Evolutionary conservation across 1,140 invertebrate genomes (phyloP).

Genomic region (Drosophila teissieri): DNA sequence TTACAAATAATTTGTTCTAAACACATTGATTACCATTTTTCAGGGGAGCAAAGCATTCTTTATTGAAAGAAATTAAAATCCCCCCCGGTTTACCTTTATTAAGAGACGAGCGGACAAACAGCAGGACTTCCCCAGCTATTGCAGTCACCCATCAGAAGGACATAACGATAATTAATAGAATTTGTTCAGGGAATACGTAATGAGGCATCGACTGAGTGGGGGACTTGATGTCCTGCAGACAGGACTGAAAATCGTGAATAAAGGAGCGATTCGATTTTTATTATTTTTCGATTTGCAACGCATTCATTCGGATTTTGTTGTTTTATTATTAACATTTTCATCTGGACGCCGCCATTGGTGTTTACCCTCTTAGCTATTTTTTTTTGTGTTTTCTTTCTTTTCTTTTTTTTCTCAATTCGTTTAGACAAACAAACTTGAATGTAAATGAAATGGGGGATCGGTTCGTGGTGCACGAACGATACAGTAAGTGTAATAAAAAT

Average conservation of each 20-base stretch:
- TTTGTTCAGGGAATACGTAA: constrained; percentile 77
- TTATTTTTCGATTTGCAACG: constrained; percentile 77
- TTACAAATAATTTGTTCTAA: no score
- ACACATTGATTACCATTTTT: not conserved
- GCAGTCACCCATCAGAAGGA: constrained; percentile 76
- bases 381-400: constrained; percentile 5
- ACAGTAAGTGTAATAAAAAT: constrained; percentile 76
- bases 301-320: constrained; percentile 61
- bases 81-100: constrained; percentile 52
- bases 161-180: constrained; percentile 84
- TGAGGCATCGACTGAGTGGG: constrained; percentile 51
- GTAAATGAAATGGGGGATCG: constrained; percentile 40
- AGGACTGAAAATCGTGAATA: constrained; percentile 2
- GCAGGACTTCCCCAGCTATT: no score
- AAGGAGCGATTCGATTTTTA: constrained; percentile 61
- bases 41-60: constrained; percentile 1
- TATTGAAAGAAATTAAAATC: constrained; percentile 11
- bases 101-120: constrained; percentile 24
- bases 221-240: constrained; percentile 25
- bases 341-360: constrained; percentile 23
- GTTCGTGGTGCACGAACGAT: constrained; percentile 18
- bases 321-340: constrained; percentile 73
- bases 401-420: constrained; percentile 10
- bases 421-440: constrained; percentile 67
- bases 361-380: constrained; percentile 18